phyloP scores from a whole-genome alignment of 2,113 vertebrate species.

The Tragelaphus scriptus region DNA sequence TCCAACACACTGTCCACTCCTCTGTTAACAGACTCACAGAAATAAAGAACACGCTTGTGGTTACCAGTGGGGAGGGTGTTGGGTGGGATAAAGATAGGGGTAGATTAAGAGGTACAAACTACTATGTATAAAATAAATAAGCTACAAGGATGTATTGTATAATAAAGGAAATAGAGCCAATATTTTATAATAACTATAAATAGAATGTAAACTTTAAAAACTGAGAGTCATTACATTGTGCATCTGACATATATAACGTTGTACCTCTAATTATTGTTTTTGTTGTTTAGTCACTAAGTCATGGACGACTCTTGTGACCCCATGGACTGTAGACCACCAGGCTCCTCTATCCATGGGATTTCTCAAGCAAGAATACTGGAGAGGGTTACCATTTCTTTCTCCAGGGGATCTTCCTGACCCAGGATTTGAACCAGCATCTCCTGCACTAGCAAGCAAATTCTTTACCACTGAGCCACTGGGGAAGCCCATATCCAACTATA shows the following conservation, averaged over 20 bases:
- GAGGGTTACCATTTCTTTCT: not conserved
- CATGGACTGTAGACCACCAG: not conserved
- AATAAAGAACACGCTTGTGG: not conserved
- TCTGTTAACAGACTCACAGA: not conserved
- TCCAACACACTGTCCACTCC: not conserved
- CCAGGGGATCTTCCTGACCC: not conserved
- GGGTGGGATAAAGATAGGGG: not conserved
- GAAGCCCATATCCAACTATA: not conserved
- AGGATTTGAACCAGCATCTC: not conserved
- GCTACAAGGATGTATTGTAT: not conserved
- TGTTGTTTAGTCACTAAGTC: not conserved
- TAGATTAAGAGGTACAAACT: not conserved
- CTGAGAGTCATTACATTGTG: not conserved
- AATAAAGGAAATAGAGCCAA: not conserved
- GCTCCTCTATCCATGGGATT: not conserved
- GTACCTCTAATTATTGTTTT: not conserved
- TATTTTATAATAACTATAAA: not conserved
- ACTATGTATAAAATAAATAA: not conserved
- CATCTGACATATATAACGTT: not conserved
- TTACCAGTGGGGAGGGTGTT: not conserved
- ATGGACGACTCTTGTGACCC: not conserved
- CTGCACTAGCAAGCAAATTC: not conserved
- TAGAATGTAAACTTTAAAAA: not conserved
- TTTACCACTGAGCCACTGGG: not conserved
- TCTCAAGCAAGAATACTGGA: not conserved